Conservation (phyloP, 2,888 invertebrate species). For the Noctua janthe region DNA sequence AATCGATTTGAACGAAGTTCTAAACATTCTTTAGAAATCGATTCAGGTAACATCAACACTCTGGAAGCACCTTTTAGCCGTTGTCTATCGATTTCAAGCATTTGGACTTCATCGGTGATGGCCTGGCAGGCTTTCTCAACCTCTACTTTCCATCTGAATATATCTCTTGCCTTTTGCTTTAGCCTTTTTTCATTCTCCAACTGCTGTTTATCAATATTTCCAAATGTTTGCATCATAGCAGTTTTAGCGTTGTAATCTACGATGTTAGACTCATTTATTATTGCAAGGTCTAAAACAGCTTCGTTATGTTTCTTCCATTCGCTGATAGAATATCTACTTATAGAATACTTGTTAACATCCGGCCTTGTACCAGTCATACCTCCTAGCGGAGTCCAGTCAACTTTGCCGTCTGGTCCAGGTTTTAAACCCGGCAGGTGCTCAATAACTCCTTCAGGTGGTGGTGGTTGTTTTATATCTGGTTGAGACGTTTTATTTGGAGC, state of each 20-base stretch:
- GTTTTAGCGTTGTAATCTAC: conserved; percentile 91
- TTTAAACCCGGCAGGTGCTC: conserved; percentile 78
- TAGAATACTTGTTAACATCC: conserved; percentile 93
- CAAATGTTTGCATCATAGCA: conserved; percentile 91
- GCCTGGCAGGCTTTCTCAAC: conserved; percentile 92
- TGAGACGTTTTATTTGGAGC: background rate
- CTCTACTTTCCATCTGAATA: conserved; percentile 94
- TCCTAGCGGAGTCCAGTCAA: conserved; percentile 93
- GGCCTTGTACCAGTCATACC: conserved; percentile 94
- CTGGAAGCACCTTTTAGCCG: conserved; percentile 92
- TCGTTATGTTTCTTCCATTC: conserved; percentile 93
- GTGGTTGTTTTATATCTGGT: conserved; percentile 39
- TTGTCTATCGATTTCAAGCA: conserved; percentile 92
- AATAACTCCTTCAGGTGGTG: conserved; percentile 67
- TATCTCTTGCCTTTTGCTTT: conserved; percentile 92
- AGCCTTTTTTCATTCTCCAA: conserved; percentile 92
- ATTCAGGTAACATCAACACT: conserved; percentile 93
- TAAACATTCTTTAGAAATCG: conserved; percentile 94
- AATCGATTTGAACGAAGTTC: conserved; percentile 92
- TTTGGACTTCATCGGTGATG: conserved; percentile 93
- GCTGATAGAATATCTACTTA: conserved; percentile 93
- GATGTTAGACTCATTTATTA: conserved; percentile 90
- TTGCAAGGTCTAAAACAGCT: conserved; percentile 86
- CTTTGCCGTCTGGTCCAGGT: conserved; percentile 93
- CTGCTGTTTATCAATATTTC: conserved; percentile 92